Base-by-base conservation (phyloP, 53 echinoderm and acorn worm species). In the Henricia sp. region DNA sequence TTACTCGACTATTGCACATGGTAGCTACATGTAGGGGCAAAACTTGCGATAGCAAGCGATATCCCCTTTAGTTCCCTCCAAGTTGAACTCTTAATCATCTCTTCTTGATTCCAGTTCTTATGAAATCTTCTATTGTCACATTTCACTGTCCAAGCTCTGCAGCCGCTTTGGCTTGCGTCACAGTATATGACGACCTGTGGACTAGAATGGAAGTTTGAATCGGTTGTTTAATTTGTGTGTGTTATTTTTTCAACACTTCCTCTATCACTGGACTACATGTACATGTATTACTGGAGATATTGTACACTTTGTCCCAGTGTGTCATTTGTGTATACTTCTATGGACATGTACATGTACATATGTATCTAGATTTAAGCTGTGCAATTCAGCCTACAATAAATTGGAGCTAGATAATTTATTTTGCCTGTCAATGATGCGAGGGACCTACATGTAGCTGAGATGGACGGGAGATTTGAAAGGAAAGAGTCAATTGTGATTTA, bases 51-150 rank as follows among this genome's bases (percentile, higher is more conserved):
- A 21, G 54, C 74, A 12, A 74, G 35, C 8, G 16, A 8, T 10
- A 74, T 27, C 20, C 52, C 57, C 20, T 59, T 77, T 14, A 77
- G 37, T 59, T 77, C 77, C 13, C 77, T 13, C 77, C 77, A 77
- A 17, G 57, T 55, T 2, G 77, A 53, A 37, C 77, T 77, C 17
- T 27, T 77, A 77, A 38, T 37, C 2, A 19, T 20, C 48, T 58
- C 59, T 3, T 25, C 57, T 5, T 36, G 32, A 51, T 74, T 56
- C 59, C 77, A 77, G n/a, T 36, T 19, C 40, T 77, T 30, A 16
- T 33, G 30, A 37, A 77, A 77, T 37, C 12, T 35, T 37, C 55
- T 1, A 12, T 30, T 58, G 17, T 66, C 29, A 27, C 37, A 37
- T 5, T 27, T 3, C 13, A 44, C 44, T 13, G 44, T 13, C 44